A percentile compares a stretch with the other conserved stretches of the same genome.
These are phyloP conservation scores for Rhodinocichla rosea DNA, from an alignment of 2,113 vertebrate genomes.

Conservation along the genomic window DNA sequence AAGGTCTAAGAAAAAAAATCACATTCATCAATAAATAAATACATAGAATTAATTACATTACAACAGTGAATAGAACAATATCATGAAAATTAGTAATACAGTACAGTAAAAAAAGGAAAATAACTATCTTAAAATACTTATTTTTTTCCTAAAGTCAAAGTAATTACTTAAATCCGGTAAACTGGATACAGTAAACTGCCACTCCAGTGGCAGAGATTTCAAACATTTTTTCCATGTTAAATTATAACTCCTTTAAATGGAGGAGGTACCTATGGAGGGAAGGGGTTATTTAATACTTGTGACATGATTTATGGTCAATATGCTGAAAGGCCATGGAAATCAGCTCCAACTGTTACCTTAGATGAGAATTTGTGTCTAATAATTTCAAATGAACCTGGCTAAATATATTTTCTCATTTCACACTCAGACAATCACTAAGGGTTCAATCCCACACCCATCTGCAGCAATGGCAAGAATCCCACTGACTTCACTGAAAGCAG, in stretches of 20 bases:
- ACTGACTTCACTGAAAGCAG: background rate
- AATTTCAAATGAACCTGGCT: conserved; percentile 12
- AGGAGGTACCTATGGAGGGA: background rate
- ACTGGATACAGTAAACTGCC: background rate
- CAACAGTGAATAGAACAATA: background rate
- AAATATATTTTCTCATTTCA: conserved; percentile 53
- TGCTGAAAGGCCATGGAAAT: background rate
- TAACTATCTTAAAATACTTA: background rate
- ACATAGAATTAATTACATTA: background rate
- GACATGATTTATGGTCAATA: conserved; percentile 1
- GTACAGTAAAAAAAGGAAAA: background rate
- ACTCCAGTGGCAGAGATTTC: background rate
- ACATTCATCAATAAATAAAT: background rate
- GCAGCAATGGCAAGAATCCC: conserved; percentile 47
- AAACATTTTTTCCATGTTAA: background rate
- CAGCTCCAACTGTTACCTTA: background rate
- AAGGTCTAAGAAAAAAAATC: background rate
- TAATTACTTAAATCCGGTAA: background rate
- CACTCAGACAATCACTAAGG: conserved; percentile 13
- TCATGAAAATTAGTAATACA: background rate
- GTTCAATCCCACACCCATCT: conserved; percentile 45
- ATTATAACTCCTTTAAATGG: background rate
- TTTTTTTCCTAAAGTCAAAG: background rate
- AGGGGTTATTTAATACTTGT: background rate
- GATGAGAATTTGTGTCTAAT: conserved; percentile 10